These are phyloP conservation scores for Brenthis hecate DNA, from an alignment of 2,888 invertebrate species.

Conservation along the genomic window DNA sequence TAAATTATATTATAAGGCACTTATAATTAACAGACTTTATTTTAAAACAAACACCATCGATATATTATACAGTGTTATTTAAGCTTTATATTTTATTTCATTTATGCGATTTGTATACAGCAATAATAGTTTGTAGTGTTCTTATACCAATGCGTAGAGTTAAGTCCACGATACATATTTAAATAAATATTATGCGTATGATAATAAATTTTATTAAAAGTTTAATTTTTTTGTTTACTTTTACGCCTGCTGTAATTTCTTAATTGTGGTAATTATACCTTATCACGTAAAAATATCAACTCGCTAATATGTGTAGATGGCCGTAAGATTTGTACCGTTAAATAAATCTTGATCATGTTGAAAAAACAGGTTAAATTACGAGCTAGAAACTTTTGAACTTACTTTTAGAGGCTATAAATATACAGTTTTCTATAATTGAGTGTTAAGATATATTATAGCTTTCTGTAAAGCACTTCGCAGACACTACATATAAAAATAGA, in stretches of 20 bases:
- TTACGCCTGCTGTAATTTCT: not conserved
- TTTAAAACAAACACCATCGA: too few relatives aligned
- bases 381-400: too few relatives aligned
- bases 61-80: too few relatives aligned
- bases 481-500: too few relatives aligned
- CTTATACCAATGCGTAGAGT: slow-evolving; percentile 20
- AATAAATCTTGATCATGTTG: too few relatives aligned
- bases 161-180: slow-evolving; percentile 10
- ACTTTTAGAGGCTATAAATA: too few relatives aligned
- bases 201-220: slow-evolving; percentile 57
- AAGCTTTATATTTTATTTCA: not conserved
- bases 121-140: slow-evolving; percentile 1
- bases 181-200: slow-evolving; percentile 9
- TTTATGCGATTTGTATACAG: not conserved
- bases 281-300: not conserved
- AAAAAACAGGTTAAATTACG: too few relatives aligned
- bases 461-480: too few relatives aligned
- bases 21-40: too few relatives aligned
- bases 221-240: slow-evolving; percentile 39
- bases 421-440: too few relatives aligned
- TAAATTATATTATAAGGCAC: too few relatives aligned
- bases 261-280: slow-evolving; percentile 12
- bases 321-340: not conserved
- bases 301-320: not conserved
- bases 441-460: too few relatives aligned